Evolutionary conservation across 2,113 vertebrate species (phyloP).

Genomic region (Oreotragus oreotragus): DNA sequence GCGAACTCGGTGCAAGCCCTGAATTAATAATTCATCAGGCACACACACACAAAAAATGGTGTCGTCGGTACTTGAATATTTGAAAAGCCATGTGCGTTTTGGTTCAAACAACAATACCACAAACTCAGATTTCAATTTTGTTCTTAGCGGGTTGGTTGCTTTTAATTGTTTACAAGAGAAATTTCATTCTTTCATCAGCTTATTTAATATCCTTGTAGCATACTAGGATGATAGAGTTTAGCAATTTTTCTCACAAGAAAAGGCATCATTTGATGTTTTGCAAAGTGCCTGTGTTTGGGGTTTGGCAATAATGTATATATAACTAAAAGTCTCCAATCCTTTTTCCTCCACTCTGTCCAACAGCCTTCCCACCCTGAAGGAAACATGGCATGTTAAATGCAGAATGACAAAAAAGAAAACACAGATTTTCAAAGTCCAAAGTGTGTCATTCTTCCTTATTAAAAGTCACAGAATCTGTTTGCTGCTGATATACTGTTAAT

Average conservation of each 20-base stretch:
- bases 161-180: constrained; percentile 65
- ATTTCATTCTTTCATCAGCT: constrained; percentile 24
- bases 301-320: constrained; percentile 60
- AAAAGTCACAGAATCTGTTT: background rate
- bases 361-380: background rate
- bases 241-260: background rate
- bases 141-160: constrained; percentile 67
- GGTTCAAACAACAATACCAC: constrained; percentile 60
- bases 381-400: constrained; percentile 44
- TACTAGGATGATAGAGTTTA: constrained; percentile 16
- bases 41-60: constrained; percentile 60
- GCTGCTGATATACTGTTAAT: background rate
- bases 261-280: constrained; percentile 69
- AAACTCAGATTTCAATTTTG: constrained; percentile 69
- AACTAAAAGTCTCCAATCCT: constrained; percentile 25
- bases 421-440: background rate
- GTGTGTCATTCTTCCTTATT: background rate
- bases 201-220: background rate
- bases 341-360: fast-evolving
- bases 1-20: constrained; percentile 55
- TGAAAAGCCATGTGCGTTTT: constrained; percentile 71
- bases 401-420: constrained; percentile 47
- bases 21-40: constrained; percentile 81
- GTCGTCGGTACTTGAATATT: constrained; percentile 70
- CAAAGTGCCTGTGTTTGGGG: constrained; percentile 63